phyloP scores from a whole-genome alignment of 2,797 vertebrate species.

The Martes flavigula region DNA sequence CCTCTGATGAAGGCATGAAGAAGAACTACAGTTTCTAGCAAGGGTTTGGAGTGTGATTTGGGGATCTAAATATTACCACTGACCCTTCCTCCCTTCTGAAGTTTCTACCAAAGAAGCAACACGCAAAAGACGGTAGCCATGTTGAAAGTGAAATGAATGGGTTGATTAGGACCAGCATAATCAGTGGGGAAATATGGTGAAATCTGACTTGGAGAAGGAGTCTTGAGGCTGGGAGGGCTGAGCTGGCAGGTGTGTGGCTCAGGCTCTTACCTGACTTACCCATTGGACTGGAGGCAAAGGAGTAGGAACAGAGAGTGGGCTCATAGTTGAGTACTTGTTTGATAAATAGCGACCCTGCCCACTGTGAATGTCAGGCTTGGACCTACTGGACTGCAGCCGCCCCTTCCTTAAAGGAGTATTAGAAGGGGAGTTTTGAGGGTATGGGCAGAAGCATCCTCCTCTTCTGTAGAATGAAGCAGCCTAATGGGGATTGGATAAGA shows the following conservation, averaged over 20 bases:
- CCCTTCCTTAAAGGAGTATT: neutral
- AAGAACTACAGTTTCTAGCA: neutral
- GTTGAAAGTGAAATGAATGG: neutral
- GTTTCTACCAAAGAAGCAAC: neutral
- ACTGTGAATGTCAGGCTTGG: neutral
- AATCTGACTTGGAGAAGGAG: neutral
- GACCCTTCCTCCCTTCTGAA: neutral
- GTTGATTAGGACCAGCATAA: neutral
- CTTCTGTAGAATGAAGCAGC: neutral
- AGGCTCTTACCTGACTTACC: neutral
- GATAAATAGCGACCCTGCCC: neutral
- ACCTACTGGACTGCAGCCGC: neutral
- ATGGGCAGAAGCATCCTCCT: neutral
- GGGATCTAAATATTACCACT: neutral
- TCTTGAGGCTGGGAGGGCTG: neutral
- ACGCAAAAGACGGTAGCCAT: neutral
- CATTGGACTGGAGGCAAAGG: neutral
- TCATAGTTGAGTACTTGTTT: neutral
- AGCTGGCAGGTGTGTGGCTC: neutral
- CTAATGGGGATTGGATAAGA: neutral
- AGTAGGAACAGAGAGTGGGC: neutral
- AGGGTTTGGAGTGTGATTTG: neutral
- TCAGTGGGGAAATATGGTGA: neutral
- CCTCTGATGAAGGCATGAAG: neutral
- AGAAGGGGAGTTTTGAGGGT: neutral